These are phyloP conservation scores for Perizoma affinitatum DNA, from an alignment of 2,888 invertebrate genomes.

Conservation along the genomic window DNA sequence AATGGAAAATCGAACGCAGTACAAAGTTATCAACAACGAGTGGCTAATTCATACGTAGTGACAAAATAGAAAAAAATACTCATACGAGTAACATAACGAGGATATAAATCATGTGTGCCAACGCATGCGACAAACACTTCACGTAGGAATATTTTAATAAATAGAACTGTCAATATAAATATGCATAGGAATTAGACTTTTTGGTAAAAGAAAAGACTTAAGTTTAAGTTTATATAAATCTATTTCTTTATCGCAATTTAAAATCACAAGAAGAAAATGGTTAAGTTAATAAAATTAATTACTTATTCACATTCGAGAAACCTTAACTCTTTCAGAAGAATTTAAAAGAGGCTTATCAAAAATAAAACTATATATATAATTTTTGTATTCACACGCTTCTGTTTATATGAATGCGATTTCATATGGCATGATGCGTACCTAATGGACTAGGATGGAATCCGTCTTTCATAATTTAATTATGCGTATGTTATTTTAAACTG, in stretches of 20 bases:
- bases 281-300: too few species aligned
- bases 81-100: constrained; percentile 28
- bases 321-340: too few species aligned
- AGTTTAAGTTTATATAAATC: too few species aligned
- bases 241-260: too few species aligned
- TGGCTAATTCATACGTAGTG: constrained; percentile 3
- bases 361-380: too few species aligned
- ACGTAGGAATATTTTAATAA: background rate
- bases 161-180: constrained; percentile 3
- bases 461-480: too few species aligned
- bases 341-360: background rate
- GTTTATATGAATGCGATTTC: background rate
- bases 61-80: constrained; percentile 28
- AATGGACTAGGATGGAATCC: background rate
- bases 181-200: background rate
- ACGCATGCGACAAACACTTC: constrained; percentile 8
- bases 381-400: background rate
- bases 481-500: too few species aligned
- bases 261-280: too few species aligned
- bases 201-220: too few species aligned
- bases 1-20: too few species aligned
- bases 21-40: too few species aligned
- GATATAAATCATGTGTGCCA: constrained; percentile 40
- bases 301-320: too few species aligned
- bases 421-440: background rate